Percentiles rank a stretch among this genome's conserved stretches.
phyloP scores from a whole-genome alignment of 2,113 vertebrate species.

The Mola mola region DNA sequence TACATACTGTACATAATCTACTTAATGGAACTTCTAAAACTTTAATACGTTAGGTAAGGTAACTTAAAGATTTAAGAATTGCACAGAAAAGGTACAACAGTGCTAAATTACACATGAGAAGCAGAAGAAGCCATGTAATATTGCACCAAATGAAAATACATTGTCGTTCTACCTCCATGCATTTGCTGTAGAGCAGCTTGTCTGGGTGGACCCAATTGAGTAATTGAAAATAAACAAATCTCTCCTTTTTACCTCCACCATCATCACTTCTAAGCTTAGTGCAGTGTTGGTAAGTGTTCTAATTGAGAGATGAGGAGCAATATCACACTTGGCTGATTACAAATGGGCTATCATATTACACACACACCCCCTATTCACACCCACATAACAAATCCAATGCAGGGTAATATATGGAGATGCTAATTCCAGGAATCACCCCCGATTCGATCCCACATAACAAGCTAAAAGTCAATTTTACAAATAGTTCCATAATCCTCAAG shows the following conservation, averaged over 20 bases:
- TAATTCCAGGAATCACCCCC: constrained; percentile 34
- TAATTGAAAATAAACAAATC: constrained; percentile 33
- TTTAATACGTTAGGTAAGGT: too few species aligned
- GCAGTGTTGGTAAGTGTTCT: constrained; percentile 48
- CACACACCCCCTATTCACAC: constrained; percentile 37
- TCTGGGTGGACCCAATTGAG: constrained; percentile 32
- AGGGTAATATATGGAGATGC: constrained; percentile 20
- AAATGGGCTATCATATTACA: constrained; percentile 64
- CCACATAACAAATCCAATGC: constrained; percentile 29
- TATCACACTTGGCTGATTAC: constrained; percentile 72
- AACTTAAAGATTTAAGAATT: too few species aligned
- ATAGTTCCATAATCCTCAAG: constrained; percentile 17
- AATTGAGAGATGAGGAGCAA: constrained; percentile 76
- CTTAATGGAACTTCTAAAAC: too few species aligned
- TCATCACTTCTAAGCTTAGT: constrained; percentile 40
- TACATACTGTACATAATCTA: too few species aligned
- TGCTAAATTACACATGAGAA: too few species aligned
- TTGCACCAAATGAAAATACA: too few species aligned
- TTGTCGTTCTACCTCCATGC: too few species aligned
- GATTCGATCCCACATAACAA: constrained; percentile 19
- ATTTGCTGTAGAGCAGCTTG: not conserved
- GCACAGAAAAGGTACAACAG: too few species aligned
- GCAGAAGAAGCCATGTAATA: too few species aligned
- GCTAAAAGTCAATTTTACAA: constrained; percentile 30
- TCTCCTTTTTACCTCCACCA: constrained; percentile 23